Evolutionary conservation across 2,113 vertebrate genomes (phyloP).

Genomic region (Asarcornis scutulata): DNA sequence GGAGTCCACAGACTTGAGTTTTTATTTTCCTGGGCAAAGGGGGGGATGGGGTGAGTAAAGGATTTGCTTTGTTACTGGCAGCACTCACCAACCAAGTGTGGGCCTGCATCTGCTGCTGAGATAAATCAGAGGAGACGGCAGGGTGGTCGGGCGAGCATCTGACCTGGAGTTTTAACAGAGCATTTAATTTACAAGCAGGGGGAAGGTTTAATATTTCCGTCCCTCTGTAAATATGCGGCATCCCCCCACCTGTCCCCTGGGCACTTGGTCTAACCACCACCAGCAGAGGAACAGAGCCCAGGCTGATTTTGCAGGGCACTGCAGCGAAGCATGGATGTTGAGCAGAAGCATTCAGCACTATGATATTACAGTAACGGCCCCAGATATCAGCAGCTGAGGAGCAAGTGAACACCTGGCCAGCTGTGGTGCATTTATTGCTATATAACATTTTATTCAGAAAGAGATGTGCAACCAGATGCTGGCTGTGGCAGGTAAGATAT

Average conservation of each 20-base stretch:
- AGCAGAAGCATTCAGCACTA: not conserved
- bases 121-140: constrained; percentile 39
- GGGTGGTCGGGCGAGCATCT: not conserved
- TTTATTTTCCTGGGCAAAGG: not conserved
- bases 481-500: not conserved
- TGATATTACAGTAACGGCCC: accelerated
- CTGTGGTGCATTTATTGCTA: not conserved
- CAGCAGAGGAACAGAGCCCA: not conserved
- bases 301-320: not conserved
- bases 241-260: constrained; percentile 16
- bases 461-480: not conserved
- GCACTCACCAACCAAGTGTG: not conserved
- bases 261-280: not conserved
- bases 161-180: not conserved
- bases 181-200: constrained; percentile 39
- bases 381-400: accelerated
- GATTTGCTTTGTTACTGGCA: not conserved
- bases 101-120: constrained; percentile 19
- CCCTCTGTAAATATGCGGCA: not conserved
- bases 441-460: not conserved
- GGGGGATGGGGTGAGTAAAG: not conserved
- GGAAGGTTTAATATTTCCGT: not conserved
- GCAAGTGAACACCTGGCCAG: not conserved
- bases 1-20: not conserved
- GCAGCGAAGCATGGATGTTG: not conserved